Base-by-base conservation (phyloP, 2,797 vertebrate genomes). In the Chaetodon trifasciatus region DNA sequence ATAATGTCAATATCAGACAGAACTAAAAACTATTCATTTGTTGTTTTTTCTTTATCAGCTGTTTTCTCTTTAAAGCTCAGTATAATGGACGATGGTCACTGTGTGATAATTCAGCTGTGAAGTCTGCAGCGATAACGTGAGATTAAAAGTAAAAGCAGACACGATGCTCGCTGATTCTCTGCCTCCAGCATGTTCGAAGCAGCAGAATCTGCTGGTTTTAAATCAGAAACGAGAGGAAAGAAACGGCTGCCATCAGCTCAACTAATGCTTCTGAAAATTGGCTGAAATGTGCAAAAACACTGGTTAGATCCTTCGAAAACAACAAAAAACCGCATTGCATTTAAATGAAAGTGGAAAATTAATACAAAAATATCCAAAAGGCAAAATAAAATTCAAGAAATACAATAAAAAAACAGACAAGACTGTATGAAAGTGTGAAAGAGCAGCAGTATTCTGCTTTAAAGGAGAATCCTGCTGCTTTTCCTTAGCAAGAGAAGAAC, bases 241-340 rank as follows among this genome's bases (percentile, higher is more conserved):
- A 7, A 23, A 37, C 0, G 11, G 15, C 57, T 79, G 28, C 28
- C 2, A 32, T 32, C 4, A 32, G 4, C 28, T 32, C 4, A 57
- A 23, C 42, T 12, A 15, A 19, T 17, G 23, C 2, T 63, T 82
- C n/a, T 57, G 1, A 53, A 70, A 72, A 40, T 7, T 15, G 1
- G 46, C 17, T 65, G 1, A 78, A 84, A 80, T 76, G 49, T 64
- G 57, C 44, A 78, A 65, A 81, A 83, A 81, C 39, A 75, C 67
- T 39, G 74, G 11, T 13, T 5, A 17, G 3, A 6, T 15, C 39
- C 58, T 70, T 44, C 16, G n/a, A 55, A 80, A 5, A 37, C 23
- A 35, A 76, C 8, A 17, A 13, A 3, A n/a, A 44, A 10, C 0
- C 3, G 11, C 4, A 49, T 10, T 32, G 19, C 11, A 8, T 37